Percentiles rank a stretch among this genome's conserved stretches.
These are phyloP conservation scores for Scaptomyza reducta DNA, from an alignment of 2,888 invertebrate genomes.

Conservation along the genomic window DNA sequence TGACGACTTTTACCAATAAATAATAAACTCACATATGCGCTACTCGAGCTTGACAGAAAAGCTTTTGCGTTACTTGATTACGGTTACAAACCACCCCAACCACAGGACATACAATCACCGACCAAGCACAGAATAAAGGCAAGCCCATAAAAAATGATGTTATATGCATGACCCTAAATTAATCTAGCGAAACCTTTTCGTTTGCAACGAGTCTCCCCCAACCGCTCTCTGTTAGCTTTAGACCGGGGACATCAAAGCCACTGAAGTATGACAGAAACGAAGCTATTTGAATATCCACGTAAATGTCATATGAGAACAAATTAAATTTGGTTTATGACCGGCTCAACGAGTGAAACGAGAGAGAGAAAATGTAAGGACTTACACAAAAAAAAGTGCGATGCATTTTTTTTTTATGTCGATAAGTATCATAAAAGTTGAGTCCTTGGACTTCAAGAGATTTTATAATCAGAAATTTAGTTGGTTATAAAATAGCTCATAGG, in stretches of 20 bases:
- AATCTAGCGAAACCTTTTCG: constrained; percentile 81
- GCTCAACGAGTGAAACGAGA: constrained; percentile 24
- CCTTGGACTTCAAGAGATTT: constrained; percentile 26
- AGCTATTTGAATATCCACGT: constrained; percentile 78
- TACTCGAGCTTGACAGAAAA: constrained; percentile 32
- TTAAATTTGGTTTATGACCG: constrained; percentile 77
- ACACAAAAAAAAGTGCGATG: constrained; percentile 19
- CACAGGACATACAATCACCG: constrained; percentile 5
- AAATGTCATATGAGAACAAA: constrained; percentile 75
- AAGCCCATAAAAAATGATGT: constrained; percentile 71
- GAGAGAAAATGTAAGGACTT: constrained; percentile 6
- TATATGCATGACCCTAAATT: constrained; percentile 82
- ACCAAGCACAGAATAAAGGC: constrained; percentile 19
- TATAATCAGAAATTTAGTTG: constrained; percentile 19
- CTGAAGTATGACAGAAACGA: constrained; percentile 74
- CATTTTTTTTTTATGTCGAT: constrained; percentile 40
- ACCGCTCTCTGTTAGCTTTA: background rate
- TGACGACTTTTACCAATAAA: constrained; percentile 62
- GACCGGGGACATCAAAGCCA: constrained; percentile 66
- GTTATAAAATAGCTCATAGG: constrained; percentile 32
- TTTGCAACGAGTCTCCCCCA: constrained; percentile 21
- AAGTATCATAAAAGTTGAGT: constrained; percentile 37
- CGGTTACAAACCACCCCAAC: constrained; percentile 40
- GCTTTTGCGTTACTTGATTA: constrained; percentile 67
- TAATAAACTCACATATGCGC: constrained; percentile 58